Evolutionary conservation across 1,140 invertebrate genomes (phyloP), one percentile per base, ranked within the genome.

Genomic region (Geopemphigus sp.): DNA sequence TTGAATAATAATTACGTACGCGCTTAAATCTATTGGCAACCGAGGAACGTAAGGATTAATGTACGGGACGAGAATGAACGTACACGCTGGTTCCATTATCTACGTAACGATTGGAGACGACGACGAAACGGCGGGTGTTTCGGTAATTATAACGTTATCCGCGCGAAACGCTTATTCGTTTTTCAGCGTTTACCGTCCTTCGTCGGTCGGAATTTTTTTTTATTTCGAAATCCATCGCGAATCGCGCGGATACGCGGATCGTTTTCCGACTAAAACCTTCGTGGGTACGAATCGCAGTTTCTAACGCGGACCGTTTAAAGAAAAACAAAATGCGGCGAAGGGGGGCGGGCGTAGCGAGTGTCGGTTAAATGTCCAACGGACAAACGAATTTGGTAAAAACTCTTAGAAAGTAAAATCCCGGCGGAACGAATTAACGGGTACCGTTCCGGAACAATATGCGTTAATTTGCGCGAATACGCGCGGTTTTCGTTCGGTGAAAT

Each of bases 331-430:
- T 19, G 24, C 14, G 8, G 24, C 22, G 6, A 32, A 11, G 32
- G 32, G 63, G 73, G 73, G 32, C 56, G 61, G n/a, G 26, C 32
- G 8, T 8, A 39, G n/a, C 32, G 8, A 8, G 32, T 39, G n/a
- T 8, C 32, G 8, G 32, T 47, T 45, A 1, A 29, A 24, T 61
- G 61, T 50, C 24, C 19, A 26, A 19, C 26, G 22, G 2, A 76
- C 73, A 76, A 76, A 47, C 26, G 39, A 59, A 63, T 78, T 47
- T 24, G n/a, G 12, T 19, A 63, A 78, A 26, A 61, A 26, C 32
- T 47, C 39, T 4, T 78, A 78, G 73, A 78, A 78, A 78, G 73
- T 59, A 78, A 78, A 78, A 78, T 78, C 73, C 63, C n/a, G 50
- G 56, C 73, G 57, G 32, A 63, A 78, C 73, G 56, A 78, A 78